Conservation (phyloP, 1,140 invertebrate genomes). For the Limonius californicus region DNA sequence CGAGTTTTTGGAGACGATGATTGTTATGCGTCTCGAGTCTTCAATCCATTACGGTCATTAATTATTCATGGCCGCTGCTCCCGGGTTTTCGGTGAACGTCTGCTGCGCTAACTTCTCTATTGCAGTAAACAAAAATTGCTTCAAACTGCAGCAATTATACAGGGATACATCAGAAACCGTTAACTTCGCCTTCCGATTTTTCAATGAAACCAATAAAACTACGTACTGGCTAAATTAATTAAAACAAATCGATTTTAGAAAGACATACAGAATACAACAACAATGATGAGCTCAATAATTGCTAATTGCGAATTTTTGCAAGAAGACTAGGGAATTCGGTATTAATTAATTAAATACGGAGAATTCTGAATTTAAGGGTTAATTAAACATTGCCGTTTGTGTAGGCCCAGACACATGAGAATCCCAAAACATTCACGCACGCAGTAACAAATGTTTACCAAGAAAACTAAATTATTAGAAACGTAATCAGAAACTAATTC, state of each 20-base stretch:
- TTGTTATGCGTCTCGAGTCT: slow-evolving; percentile 26
- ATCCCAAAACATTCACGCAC: not conserved
- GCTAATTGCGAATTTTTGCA: no score
- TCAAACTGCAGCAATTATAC: not conserved
- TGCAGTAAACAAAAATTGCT: slow-evolving; percentile 3
- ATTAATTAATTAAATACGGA: no score
- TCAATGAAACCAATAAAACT: no score
- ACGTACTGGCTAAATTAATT: no score
- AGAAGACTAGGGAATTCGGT: no score
- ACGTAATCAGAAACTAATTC: not conserved
- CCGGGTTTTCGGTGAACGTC: slow-evolving; percentile 2
- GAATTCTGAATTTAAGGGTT: not conserved
- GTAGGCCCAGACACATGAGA: no score
- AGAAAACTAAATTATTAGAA: not conserved
- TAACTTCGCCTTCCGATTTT: no score
- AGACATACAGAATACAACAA: no score
- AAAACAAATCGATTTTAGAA: no score
- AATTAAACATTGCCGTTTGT: no score
- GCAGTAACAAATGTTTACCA: not conserved
- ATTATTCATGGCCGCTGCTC: slow-evolving; percentile 24
- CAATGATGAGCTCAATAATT: no score
- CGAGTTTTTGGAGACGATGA: slow-evolving; percentile 15
- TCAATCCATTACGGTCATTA: slow-evolving; percentile 28
- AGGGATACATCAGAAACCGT: not conserved
- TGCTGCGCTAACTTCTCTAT: slow-evolving; percentile 1